These are phyloP conservation scores for Apogon hyalosoma DNA, from an alignment of 2,797 vertebrate genomes.

Conservation along the genomic window DNA sequence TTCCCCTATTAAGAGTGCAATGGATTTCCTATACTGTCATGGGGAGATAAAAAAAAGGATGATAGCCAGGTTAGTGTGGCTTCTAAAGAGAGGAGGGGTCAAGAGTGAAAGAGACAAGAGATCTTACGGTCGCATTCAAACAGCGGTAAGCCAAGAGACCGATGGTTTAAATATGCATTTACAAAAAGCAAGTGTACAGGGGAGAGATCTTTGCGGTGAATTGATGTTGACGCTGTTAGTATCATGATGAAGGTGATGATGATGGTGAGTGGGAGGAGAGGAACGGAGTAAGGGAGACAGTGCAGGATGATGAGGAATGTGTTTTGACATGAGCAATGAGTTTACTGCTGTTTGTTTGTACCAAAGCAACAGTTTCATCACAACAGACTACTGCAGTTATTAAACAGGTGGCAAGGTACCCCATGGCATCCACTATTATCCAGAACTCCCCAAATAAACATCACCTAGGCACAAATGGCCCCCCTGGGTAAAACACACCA, in stretches of 20 bases:
- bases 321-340: slow-evolving; percentile 13
- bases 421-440: slow-evolving; percentile 11
- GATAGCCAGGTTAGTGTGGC: slow-evolving; percentile 38
- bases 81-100: slow-evolving; percentile 51
- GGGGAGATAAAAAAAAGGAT: slow-evolving; percentile 42
- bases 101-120: slow-evolving; percentile 21
- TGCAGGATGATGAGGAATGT: background rate
- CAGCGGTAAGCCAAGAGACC: slow-evolving; percentile 21
- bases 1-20: slow-evolving; percentile 66
- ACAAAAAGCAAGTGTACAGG: slow-evolving; percentile 10
- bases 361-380: slow-evolving; percentile 24
- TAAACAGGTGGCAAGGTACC: slow-evolving; percentile 18
- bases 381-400: slow-evolving; percentile 1
- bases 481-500: slow-evolving; percentile 15
- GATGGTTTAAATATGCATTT: slow-evolving; percentile 29
- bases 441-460: slow-evolving; percentile 11
- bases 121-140: slow-evolving; percentile 30
- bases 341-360: slow-evolving; percentile 6
- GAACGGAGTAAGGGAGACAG: background rate
- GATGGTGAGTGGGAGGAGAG: background rate
- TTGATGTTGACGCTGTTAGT: slow-evolving; percentile 14
- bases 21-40: slow-evolving; percentile 72
- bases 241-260: background rate
- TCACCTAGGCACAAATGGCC: slow-evolving; percentile 2
- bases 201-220: background rate